These are phyloP conservation scores for Hydrocynus forskahlii DNA, from an alignment of 2,797 vertebrate genomes.

Conservation along the genomic window DNA sequence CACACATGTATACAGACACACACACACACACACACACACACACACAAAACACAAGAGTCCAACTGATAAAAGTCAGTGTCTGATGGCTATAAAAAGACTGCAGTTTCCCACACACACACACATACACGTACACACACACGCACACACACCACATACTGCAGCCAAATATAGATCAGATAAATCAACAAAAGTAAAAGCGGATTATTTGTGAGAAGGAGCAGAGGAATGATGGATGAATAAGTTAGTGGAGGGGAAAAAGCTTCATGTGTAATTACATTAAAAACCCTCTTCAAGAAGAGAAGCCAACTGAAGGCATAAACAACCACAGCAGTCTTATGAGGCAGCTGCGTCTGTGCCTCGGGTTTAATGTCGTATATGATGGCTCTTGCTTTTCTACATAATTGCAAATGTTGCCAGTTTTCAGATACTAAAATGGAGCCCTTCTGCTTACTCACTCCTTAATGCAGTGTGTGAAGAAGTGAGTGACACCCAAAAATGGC, in stretches of 20 bases:
- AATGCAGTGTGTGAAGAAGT: neutral
- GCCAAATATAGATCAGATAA: constrained; percentile 1
- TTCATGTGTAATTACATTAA: neutral
- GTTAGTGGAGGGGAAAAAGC: neutral
- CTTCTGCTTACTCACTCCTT: neutral
- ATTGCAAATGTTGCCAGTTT: neutral
- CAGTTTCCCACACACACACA: neutral
- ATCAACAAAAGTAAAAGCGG: constrained; percentile 17
- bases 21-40: neutral
- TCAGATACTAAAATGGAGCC: neutral
- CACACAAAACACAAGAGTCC: constrained; percentile 4
- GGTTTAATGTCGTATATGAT: neutral
- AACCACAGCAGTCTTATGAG: neutral
- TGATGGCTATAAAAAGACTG: constrained; percentile 11
- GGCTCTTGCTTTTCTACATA: neutral
- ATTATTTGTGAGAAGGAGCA: neutral
- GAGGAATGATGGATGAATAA: neutral
- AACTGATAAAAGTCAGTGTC: constrained; percentile 6
- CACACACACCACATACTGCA: neutral
- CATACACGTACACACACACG: constrained; percentile 8
- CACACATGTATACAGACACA: constrained; percentile 25
- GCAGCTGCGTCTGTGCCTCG: neutral
- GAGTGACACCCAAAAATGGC: neutral
- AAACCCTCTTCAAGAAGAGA: neutral
- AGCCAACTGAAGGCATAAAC: constrained; percentile 4